Percentiles rank a stretch among this genome's conserved stretches.
Conservation (phyloP, 1,140 invertebrate genomes). For the Drosophila nigromelanica region DNA sequence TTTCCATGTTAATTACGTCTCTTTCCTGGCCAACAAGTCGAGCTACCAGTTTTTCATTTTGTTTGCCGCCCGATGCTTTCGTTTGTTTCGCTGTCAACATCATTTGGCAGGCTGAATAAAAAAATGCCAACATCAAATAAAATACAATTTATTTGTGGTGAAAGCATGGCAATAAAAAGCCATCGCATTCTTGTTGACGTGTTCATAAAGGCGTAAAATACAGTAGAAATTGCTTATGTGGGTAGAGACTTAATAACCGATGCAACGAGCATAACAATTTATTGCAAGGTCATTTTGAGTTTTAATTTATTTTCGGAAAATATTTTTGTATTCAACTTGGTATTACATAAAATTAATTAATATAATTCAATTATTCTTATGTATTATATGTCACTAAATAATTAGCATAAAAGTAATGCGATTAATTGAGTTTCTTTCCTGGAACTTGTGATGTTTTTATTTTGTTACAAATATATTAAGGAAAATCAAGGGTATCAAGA, state of each 20-base stretch:
- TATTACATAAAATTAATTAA: not conserved
- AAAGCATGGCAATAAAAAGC: slow-evolving; percentile 53
- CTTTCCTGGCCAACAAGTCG: slow-evolving; percentile 34
- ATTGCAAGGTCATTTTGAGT: not conserved
- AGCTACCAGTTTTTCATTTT: slow-evolving; percentile 16
- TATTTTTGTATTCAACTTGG: too few species aligned
- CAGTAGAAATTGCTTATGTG: slow-evolving; percentile 60
- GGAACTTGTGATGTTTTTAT: too few species aligned
- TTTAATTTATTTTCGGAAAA: not conserved
- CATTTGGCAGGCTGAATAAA: slow-evolving; percentile 63
- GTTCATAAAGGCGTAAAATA: slow-evolving; percentile 44
- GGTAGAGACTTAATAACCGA: slow-evolving; percentile 2
- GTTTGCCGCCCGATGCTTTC: slow-evolving; percentile 19
- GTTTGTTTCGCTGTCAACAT: slow-evolving; percentile 70
- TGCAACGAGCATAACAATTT: slow-evolving; percentile 7
- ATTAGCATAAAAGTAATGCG: too few species aligned
- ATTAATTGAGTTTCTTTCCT: too few species aligned
- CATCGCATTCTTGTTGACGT: slow-evolving; percentile 55
- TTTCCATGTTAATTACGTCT: slow-evolving; percentile 69
- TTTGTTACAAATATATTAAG: too few species aligned
- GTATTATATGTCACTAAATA: not conserved
- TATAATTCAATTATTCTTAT: not conserved
- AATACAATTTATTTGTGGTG: slow-evolving; percentile 75
- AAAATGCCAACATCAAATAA: slow-evolving; percentile 64
- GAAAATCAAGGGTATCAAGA: too few species aligned